phyloP scores from a whole-genome alignment of 2,113 vertebrate genomes.

The Shinisaurus crocodilurus region DNA sequence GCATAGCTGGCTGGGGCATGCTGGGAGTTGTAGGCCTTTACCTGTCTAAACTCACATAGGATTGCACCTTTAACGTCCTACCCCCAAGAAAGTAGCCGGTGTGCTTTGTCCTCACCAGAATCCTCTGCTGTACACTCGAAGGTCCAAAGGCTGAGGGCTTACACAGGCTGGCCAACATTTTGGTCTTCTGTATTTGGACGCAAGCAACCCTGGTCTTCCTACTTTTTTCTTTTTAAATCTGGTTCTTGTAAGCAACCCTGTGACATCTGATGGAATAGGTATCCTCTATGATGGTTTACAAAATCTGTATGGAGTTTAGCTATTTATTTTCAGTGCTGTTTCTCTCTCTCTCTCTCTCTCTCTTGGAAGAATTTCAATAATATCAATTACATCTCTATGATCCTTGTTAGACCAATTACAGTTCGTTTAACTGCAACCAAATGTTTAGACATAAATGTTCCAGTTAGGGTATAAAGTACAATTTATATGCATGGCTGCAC shows the following conservation, averaged over 20 bases:
- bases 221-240: too few relatives aligned
- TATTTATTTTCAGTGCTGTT: background rate
- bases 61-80: too few relatives aligned
- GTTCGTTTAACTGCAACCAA: slow-evolving; percentile 25
- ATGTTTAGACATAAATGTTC: slow-evolving; percentile 36
- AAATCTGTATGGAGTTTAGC: background rate
- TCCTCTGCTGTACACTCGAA: too few relatives aligned
- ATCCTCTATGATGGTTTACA: background rate
- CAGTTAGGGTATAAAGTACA: slow-evolving; percentile 10
- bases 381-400: slow-evolving; percentile 30
- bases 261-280: background rate
- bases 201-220: background rate
- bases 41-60: too few relatives aligned
- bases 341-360: background rate
- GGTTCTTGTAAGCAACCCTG: background rate
- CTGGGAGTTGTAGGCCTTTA: too few relatives aligned
- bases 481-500: slow-evolving; percentile 28
- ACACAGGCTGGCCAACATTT: background rate
- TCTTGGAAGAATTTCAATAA: slow-evolving; percentile 20
- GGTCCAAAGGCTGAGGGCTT: too few relatives aligned
- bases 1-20: too few relatives aligned
- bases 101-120: too few relatives aligned
- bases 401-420: slow-evolving; percentile 20
- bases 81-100: too few relatives aligned
- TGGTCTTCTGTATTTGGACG: background rate